Evolutionary conservation across 1,140 invertebrate genomes (phyloP), one percentile per base, ranked within the genome.

Genomic region (Steinernema khuongi): DNA sequence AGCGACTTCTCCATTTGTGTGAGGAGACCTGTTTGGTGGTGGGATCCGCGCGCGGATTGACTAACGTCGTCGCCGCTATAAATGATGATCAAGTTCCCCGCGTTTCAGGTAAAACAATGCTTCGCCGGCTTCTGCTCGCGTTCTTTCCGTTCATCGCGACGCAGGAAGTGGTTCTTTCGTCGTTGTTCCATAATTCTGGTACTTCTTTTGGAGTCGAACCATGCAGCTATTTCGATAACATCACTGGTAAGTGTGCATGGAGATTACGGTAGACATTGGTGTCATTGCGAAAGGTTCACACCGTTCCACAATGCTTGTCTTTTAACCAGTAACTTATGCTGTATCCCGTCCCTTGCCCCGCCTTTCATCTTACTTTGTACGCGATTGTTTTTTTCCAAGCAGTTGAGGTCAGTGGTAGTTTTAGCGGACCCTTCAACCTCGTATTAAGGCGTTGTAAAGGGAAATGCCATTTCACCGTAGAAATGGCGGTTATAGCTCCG

Each of bases 141-240:
- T 60, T 60, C 50, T 22, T 60, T 11, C 50, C 50, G 50, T 22
- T 60, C 50, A 60, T 60, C 50, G 14, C 50, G 14, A 60, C 50
- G 11, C 50, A 60, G 22, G 50, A 60, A 22, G 4, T 60, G 50
- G 50, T 60, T 2, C 50, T 60, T 22, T 60, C 50, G 11, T 60
- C 50, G 50, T 60, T 60, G 50, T 60, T 60, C 50, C 50, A 60
- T 22, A 60, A 60, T 60, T 60, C 50, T 2, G 50, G 50, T 17
- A 22, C 26, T 22, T 60, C 50, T 7, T 60, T 60, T 22, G 50
- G 50, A n/a, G 50, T 60, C 14, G 50, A 60, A 60, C 50, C 50
- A 14, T 60, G 50, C 50, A 60, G 50, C 22, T 60, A 60, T 22
- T 60, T 60, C 26, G 50, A 60, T 22, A 60, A 60, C 26, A 60